phyloP scores from a whole-genome alignment of 2,888 invertebrate genomes.

The Xylocampa areola region DNA sequence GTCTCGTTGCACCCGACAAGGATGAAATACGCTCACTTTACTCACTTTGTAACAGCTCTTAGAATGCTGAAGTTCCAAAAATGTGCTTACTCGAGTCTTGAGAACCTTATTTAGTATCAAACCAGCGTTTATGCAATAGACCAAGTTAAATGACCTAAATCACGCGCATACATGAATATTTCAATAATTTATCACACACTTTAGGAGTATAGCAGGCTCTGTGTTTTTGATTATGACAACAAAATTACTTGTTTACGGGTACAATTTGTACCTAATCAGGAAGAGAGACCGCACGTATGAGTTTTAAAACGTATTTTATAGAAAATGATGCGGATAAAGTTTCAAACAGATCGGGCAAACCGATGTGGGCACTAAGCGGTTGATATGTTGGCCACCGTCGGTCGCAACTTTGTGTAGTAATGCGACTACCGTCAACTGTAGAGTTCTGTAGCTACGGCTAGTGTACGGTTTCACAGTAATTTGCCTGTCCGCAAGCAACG shows the following conservation, averaged over 20 bases:
- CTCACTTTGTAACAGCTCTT: constrained; percentile 32
- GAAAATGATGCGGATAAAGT: constrained; percentile 39
- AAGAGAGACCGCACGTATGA: constrained; percentile 17
- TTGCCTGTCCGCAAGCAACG: constrained; percentile 39
- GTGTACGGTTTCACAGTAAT: constrained; percentile 52
- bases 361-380: constrained; percentile 33
- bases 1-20: constrained; percentile 63
- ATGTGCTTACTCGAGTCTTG: constrained; percentile 28
- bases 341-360: constrained; percentile 37
- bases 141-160: constrained; percentile 9
- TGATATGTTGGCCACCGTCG: constrained; percentile 37
- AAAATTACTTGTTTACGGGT: too few relatives aligned
- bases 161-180: not conserved
- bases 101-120: constrained; percentile 22
- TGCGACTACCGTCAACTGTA: constrained; percentile 20
- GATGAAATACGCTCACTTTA: constrained; percentile 45
- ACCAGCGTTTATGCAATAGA: not conserved
- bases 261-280: too few relatives aligned
- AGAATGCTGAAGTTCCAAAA: constrained; percentile 46
- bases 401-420: constrained; percentile 44
- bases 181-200: constrained; percentile 10
- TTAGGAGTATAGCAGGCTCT: too few relatives aligned
- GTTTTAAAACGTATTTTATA: constrained; percentile 35
- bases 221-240: too few relatives aligned
- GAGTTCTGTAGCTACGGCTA: constrained; percentile 12